Percentiles rank a stretch among this genome's conserved stretches.
Conservation (phyloP, 2,797 vertebrate genomes). For the Triplophysa yarkandensis region DNA sequence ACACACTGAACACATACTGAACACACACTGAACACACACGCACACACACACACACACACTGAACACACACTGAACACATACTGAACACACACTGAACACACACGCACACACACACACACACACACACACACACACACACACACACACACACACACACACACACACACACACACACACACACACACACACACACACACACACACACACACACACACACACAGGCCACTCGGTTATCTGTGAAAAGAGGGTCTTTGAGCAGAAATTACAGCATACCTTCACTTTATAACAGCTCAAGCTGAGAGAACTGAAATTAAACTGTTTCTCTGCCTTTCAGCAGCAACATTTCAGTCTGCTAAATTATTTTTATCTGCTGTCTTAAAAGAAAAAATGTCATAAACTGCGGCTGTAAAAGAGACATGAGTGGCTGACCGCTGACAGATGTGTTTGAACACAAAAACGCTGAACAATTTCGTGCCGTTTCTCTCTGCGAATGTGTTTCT, state of each 20-base stretch:
- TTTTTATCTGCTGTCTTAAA: constrained; percentile 9
- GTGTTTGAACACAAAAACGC: neutral
- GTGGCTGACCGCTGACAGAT: neutral
- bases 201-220: no score
- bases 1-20: no score
- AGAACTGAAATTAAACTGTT: constrained; percentile 30
- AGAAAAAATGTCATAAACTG: neutral
- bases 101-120: constrained; percentile 1
- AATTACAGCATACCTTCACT: constrained; percentile 34
- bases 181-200: constrained; percentile 1
- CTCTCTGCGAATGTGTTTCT: neutral
- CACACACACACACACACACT: constrained; percentile 3
- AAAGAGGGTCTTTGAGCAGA: constrained; percentile 28
- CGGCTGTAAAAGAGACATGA: neutral
- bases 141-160: constrained; percentile 1
- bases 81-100: constrained; percentile 1
- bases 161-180: constrained; percentile 3
- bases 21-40: no score
- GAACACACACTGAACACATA: no score
- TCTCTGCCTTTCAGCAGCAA: neutral
- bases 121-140: constrained; percentile 7
- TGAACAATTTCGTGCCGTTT: neutral
- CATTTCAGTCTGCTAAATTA: neutral
- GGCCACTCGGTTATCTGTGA: constrained; percentile 34
- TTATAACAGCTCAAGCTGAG: constrained; percentile 13